phyloP scores from a whole-genome alignment of 2,113 vertebrate species.

The Sapajus apella region DNA sequence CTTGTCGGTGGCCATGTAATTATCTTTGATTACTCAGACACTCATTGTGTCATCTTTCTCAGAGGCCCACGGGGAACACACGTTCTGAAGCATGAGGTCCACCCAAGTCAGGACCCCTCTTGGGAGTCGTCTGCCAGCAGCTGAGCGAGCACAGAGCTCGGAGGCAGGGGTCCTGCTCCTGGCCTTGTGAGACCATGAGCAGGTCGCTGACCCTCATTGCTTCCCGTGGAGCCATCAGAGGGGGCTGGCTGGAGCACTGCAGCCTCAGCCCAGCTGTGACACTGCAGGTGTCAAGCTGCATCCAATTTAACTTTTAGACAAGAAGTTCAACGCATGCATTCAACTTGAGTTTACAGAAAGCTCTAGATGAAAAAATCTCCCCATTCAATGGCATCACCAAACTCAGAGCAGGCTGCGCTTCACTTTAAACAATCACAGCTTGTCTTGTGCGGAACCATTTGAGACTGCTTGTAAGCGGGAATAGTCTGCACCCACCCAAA shows the following conservation, averaged over 20 bases:
- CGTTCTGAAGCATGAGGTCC: fast-evolving
- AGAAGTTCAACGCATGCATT: fast-evolving
- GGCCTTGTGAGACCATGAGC: fast-evolving
- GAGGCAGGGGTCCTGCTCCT: too few relatives aligned
- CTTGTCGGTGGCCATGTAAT: fast-evolving
- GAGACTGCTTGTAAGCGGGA: fast-evolving
- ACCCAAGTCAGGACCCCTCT: not conserved
- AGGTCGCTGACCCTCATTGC: not conserved
- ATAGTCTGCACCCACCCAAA: fast-evolving
- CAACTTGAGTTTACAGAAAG: fast-evolving
- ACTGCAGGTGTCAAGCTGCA: fast-evolving
- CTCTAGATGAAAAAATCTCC: not conserved
- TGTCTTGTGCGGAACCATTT: fast-evolving
- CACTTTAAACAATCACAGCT: fast-evolving
- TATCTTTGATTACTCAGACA: too few relatives aligned
- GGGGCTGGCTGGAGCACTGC: fast-evolving
- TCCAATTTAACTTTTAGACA: fast-evolving
- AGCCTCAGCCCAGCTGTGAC: too few relatives aligned
- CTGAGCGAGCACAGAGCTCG: not conserved
- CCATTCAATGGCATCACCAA: fast-evolving
- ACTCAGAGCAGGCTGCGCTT: too few relatives aligned
- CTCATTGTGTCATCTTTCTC: not conserved
- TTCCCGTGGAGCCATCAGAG: fast-evolving
- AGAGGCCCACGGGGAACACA: not conserved
- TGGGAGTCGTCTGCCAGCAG: too few relatives aligned